These are phyloP conservation scores for Alloplasta piceator DNA, from an alignment of 2,888 invertebrate genomes.

Conservation along the genomic window DNA sequence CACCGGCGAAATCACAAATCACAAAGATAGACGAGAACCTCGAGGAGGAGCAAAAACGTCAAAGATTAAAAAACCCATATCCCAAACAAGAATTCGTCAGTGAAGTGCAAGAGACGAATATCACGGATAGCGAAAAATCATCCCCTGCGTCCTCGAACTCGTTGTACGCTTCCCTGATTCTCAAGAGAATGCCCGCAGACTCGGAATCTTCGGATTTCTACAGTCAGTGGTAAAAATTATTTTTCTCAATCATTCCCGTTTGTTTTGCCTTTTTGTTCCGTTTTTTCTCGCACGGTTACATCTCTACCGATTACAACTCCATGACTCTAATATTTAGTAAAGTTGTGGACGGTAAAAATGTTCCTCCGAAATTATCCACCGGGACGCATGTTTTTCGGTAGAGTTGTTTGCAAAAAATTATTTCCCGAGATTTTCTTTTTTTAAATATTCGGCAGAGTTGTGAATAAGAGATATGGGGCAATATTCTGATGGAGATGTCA, in stretches of 20 bases:
- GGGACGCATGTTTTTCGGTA: too few species aligned
- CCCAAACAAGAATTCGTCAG: slow-evolving; percentile 72
- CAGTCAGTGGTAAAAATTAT: slow-evolving; percentile 53
- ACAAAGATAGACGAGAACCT: slow-evolving; percentile 58
- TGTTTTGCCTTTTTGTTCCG: background rate
- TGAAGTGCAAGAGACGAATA: slow-evolving; percentile 22
- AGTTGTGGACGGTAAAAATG: too few species aligned
- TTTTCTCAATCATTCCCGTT: background rate
- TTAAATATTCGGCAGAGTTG: too few species aligned
- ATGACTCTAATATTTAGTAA: too few species aligned
- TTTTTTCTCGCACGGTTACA: background rate
- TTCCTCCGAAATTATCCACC: too few species aligned
- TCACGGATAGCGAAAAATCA: background rate
- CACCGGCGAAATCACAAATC: slow-evolving; percentile 4
- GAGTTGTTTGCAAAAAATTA: too few species aligned
- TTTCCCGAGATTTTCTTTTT: too few species aligned
- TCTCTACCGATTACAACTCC: background rate
- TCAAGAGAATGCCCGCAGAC: slow-evolving; percentile 41
- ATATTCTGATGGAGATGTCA: too few species aligned
- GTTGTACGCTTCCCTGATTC: slow-evolving; percentile 12
- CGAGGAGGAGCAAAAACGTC: slow-evolving; percentile 53
- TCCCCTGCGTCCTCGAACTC: background rate
- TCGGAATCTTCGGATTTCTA: slow-evolving; percentile 44
- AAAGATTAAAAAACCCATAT: slow-evolving; percentile 56
- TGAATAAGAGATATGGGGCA: too few species aligned